Percentiles rank a stretch among this genome's conserved stretches.
Conservation (phyloP, 2,888 invertebrate species). For the Lacanobia wlatinum region DNA sequence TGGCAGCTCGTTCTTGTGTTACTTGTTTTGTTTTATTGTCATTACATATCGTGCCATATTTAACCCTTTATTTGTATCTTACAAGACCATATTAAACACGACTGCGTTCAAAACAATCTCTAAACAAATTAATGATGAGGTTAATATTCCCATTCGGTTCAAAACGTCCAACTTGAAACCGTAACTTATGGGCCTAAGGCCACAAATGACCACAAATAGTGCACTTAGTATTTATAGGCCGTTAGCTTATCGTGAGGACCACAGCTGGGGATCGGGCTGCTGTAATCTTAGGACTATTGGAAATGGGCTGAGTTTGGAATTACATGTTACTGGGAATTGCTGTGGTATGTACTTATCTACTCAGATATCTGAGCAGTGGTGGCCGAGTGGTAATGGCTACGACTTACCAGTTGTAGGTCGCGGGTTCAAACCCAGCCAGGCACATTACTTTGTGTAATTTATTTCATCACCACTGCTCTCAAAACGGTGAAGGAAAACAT, state of each 20-base stretch:
- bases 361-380: no score
- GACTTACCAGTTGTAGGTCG: no score
- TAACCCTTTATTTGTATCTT: no score
- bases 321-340: background rate
- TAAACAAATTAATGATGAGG: background rate
- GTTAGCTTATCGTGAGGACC: slow-evolving; percentile 40
- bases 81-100: background rate
- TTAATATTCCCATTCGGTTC: background rate
- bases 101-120: background rate
- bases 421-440: no score
- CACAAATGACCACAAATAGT: slow-evolving; percentile 27
- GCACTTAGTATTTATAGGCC: slow-evolving; percentile 42
- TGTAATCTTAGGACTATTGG: slow-evolving; percentile 24
- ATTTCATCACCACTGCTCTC: no score
- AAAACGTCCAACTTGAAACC: slow-evolving; percentile 11
- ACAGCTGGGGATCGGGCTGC: slow-evolving; percentile 2
- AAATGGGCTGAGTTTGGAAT: background rate
- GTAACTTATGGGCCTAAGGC: slow-evolving; percentile 17
- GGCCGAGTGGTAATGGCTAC: no score
- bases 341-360: background rate
- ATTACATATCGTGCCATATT: no score
- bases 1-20: no score
- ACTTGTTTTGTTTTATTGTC: no score
- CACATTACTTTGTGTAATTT: no score
- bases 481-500: no score